Percentiles rank a stretch among this genome's conserved stretches.
Conservation (phyloP, 2,888 invertebrate genomes). For the Caprella mutica region DNA sequence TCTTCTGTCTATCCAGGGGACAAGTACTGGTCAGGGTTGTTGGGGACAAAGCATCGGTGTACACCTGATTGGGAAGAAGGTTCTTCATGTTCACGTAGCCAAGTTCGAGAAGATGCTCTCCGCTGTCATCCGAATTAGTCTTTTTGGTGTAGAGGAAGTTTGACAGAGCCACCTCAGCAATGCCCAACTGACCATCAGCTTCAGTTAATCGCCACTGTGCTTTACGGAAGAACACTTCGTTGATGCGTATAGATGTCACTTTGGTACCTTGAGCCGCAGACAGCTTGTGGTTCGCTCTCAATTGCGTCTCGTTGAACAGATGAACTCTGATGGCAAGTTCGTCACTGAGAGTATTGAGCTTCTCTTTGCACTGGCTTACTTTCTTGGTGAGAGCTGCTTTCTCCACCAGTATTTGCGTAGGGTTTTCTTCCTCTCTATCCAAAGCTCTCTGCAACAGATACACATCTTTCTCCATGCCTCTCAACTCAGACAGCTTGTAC, state of each 20-base stretch:
- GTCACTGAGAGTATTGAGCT: constrained; percentile 63
- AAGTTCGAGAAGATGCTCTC: constrained; percentile 89
- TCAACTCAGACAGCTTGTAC: constrained; percentile 61
- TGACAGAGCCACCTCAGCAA: constrained; percentile 86
- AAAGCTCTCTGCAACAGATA: constrained; percentile 72
- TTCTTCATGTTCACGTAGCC: constrained; percentile 94
- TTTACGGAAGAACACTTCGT: constrained; percentile 95
- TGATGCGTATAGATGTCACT: constrained; percentile 53
- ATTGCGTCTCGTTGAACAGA: constrained; percentile 71
- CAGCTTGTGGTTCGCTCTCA: constrained; percentile 47
- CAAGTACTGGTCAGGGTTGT: constrained; percentile 70
- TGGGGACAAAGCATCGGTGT: constrained; percentile 73
- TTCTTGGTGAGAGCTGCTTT: constrained; percentile 41
- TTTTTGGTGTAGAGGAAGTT: constrained; percentile 96
- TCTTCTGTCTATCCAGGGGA: constrained; percentile 78
- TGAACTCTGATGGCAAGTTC: constrained; percentile 94
- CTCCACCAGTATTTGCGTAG: constrained; percentile 49
- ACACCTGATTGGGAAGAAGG: constrained; percentile 82
- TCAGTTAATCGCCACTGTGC: constrained; percentile 97
- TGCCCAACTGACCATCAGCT: constrained; percentile 92
- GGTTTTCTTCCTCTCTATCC: constrained; percentile 50
- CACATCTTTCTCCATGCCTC: constrained; percentile 77
- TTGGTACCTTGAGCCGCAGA: constrained; percentile 38
- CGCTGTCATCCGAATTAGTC: constrained; percentile 90
- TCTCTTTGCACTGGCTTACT: constrained; percentile 52